Evolutionary conservation across 2,113 vertebrate genomes (phyloP).

Genomic region (Gopherus flavomarginatus): DNA sequence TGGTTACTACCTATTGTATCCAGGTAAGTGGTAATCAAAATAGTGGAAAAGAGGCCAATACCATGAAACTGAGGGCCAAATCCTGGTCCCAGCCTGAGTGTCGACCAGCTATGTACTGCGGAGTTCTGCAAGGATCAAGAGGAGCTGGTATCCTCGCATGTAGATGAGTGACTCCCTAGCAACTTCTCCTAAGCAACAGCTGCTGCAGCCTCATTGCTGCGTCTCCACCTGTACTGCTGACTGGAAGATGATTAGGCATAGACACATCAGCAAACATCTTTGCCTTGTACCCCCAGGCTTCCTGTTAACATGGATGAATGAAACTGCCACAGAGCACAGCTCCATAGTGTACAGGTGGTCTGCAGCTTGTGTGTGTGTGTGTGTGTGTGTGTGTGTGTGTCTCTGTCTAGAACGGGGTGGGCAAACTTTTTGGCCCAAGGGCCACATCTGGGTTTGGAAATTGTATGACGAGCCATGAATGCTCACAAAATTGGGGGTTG

Average conservation of each 20-base stretch:
- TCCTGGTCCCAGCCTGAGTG: neutral
- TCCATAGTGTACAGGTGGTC: neutral
- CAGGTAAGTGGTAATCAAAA: conserved; percentile 80
- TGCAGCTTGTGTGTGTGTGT: neutral
- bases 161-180: neutral
- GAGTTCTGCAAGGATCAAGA: neutral
- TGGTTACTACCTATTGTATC: conserved; percentile 94
- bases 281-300: too few relatives aligned
- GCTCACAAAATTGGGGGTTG: too few relatives aligned
- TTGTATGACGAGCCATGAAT: too few relatives aligned
- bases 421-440: too few relatives aligned
- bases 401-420: neutral
- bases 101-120: accelerated
- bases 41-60: neutral
- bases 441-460: too few relatives aligned
- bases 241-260: accelerated
- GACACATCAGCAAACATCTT: neutral
- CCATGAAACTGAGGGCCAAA: neutral
- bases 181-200: neutral
- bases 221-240: accelerated
- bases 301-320: neutral
- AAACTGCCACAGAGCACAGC: neutral
- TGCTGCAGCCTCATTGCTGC: accelerated
- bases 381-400: neutral
- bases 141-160: neutral